phyloP scores from a whole-genome alignment of 1,140 invertebrate species.

The Mamestra configurata region DNA sequence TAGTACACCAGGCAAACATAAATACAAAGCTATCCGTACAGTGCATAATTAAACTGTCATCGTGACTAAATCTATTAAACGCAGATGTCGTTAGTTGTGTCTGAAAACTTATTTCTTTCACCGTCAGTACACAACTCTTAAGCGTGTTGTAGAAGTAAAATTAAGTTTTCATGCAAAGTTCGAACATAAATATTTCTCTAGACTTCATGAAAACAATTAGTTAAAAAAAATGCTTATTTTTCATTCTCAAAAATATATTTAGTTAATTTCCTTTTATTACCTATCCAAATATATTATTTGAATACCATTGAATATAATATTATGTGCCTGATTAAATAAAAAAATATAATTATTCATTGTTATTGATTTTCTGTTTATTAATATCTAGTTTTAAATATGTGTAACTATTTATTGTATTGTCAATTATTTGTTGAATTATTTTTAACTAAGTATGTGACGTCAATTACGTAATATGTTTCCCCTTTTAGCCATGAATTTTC shows the following conservation, averaged over 20 bases:
- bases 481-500: conserved; percentile 37
- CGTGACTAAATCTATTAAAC: background rate
- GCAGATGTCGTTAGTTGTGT: background rate
- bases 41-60: background rate
- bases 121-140: background rate
- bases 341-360: conserved; percentile 55
- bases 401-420: conserved; percentile 38
- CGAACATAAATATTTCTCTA: background rate
- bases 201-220: background rate
- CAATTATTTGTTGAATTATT: conserved; percentile 41
- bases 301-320: conserved; percentile 53
- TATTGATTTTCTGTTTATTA: conserved; percentile 46
- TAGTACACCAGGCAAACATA: no score
- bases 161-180: no score
- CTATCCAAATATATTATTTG: conserved; percentile 37
- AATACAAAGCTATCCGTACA: background rate
- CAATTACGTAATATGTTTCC: conserved; percentile 14
- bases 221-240: background rate
- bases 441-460: conserved; percentile 33
- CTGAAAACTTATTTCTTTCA: background rate
- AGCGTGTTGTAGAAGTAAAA: background rate
- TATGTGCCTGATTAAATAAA: conserved; percentile 55
- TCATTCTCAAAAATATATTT: background rate
- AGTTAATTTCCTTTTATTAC: background rate
- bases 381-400: conserved; percentile 41